Evolutionary conservation across 2,797 vertebrate species (phyloP).

Genomic region (Esox masquinongy): DNA sequence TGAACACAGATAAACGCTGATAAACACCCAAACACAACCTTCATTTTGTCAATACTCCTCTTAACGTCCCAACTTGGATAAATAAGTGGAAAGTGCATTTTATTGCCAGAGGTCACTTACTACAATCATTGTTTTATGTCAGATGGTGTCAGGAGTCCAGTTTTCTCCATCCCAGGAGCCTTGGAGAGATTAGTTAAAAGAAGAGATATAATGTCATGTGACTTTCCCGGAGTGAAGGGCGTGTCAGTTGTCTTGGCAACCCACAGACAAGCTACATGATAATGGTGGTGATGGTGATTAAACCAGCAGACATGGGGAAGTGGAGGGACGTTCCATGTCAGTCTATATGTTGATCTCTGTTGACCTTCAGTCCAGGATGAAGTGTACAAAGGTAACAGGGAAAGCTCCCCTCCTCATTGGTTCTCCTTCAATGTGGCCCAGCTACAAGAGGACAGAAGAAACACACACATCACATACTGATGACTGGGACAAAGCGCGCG

Average conservation of each 20-base stretch:
- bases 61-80: constrained; percentile 40
- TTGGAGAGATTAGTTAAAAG: neutral
- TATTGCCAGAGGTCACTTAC: constrained; percentile 59
- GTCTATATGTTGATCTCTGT: constrained; percentile 29
- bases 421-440: constrained; percentile 97
- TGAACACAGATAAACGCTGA: constrained; percentile 16
- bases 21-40: constrained; percentile 58
- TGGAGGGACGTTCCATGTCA: constrained; percentile 1
- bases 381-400: constrained; percentile 96
- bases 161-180: constrained; percentile 21
- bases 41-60: constrained; percentile 34
- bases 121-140: constrained; percentile 54
- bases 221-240: constrained; percentile 15
- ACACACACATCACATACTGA: neutral
- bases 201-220: constrained; percentile 14
- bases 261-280: constrained; percentile 8
- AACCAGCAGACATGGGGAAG: constrained; percentile 2
- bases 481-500: neutral
- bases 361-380: constrained; percentile 85
- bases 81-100: constrained; percentile 73
- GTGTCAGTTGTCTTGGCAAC: constrained; percentile 32
- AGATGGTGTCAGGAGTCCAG: constrained; percentile 20
- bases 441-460: constrained; percentile 68
- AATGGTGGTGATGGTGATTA: constrained; percentile 12
- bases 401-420: constrained; percentile 93